Percentiles rank a stretch among this genome's conserved stretches.
Evolutionary conservation across 2,888 invertebrate genomes (phyloP).

Genomic region (Congeria kusceri): DNA sequence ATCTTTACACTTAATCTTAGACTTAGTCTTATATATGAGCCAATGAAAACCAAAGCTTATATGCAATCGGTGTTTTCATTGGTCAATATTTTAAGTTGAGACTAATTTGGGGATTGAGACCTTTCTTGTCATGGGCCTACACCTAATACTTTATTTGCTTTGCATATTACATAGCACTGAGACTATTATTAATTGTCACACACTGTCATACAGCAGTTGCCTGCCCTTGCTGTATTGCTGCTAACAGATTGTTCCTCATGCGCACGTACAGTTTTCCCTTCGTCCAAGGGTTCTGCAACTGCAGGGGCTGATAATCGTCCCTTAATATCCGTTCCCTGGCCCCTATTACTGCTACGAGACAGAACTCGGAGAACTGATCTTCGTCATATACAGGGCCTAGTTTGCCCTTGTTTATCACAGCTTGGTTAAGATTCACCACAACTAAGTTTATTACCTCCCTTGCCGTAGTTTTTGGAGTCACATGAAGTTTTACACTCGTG

Average conservation of each 20-base stretch:
- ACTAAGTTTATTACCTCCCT: constrained; percentile 98
- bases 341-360: constrained; percentile 97
- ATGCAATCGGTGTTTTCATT: too few species aligned
- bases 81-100: too few species aligned
- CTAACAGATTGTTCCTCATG: constrained; percentile 90
- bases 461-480: constrained; percentile 96
- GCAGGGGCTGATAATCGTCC: constrained; percentile 97
- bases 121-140: too few species aligned
- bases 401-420: constrained; percentile 86
- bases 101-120: too few species aligned
- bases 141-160: too few species aligned
- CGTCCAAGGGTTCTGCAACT: constrained; percentile 97
- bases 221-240: constrained; percentile 85
- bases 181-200: too few species aligned
- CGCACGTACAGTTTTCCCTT: constrained; percentile 96
- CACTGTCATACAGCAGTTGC: constrained; percentile 84
- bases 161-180: too few species aligned
- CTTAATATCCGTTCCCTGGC: constrained; percentile 96
- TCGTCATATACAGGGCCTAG: constrained; percentile 92
- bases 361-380: constrained; percentile 93
- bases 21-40: too few species aligned
- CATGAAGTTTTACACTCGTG: constrained; percentile 96
- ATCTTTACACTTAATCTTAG: too few species aligned
- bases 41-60: too few species aligned
- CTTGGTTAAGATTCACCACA: constrained; percentile 94